Conservation (phyloP, 30 jellyfish, hydroid and myxozoan species). For the Chrysaora quinquecirrha region DNA sequence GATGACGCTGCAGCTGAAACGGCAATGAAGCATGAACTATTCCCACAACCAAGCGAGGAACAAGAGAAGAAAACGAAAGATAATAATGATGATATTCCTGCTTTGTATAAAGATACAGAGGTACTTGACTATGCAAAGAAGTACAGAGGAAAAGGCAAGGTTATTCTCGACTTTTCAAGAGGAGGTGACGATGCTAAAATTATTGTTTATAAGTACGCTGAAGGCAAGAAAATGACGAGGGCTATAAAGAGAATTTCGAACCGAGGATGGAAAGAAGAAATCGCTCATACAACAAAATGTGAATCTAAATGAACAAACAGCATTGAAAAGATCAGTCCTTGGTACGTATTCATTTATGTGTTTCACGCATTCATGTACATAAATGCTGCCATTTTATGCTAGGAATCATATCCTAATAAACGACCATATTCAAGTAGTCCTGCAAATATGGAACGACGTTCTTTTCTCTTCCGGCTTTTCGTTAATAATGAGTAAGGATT, state of each 20-base stretch:
- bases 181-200: constrained; percentile 93
- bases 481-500: too few species aligned
- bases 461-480: too few species aligned
- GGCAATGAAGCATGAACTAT: background rate
- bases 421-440: too few species aligned
- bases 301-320: background rate
- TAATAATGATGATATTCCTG: background rate
- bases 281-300: constrained; percentile 11
- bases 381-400: too few species aligned
- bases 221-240: background rate
- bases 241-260: constrained; percentile 10
- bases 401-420: too few species aligned
- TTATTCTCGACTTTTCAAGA: constrained; percentile 89
- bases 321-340: constrained; percentile 19
- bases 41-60: background rate
- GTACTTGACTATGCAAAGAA: constrained; percentile 82
- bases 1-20: background rate
- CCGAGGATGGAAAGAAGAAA: constrained; percentile 39
- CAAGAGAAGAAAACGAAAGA: background rate
- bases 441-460: too few species aligned
- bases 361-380: too few species aligned
- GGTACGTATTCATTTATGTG: background rate
- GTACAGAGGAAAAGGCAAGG: constrained; percentile 78
- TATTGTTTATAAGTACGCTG: constrained; percentile 75
- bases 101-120: constrained; percentile 71